Conservation (phyloP, 2,888 invertebrate species). For the Cerceris rybyensis region DNA sequence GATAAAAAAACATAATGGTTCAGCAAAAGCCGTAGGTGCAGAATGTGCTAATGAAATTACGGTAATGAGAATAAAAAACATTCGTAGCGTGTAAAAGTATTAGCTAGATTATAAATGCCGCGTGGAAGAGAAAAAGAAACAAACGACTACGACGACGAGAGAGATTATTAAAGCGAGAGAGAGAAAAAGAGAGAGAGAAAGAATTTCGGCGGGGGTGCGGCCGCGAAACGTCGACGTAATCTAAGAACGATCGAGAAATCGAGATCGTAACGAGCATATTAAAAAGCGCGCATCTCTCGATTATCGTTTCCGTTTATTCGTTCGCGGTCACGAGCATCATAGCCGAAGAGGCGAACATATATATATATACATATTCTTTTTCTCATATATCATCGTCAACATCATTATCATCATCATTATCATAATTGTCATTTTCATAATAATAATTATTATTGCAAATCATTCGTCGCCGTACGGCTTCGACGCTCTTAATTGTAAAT, state of each 20-base stretch:
- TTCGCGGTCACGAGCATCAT: conserved; percentile 25
- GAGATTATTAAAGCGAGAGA: conserved; percentile 32
- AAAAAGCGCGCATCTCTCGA: conserved; percentile 37
- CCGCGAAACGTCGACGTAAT: conserved; percentile 35
- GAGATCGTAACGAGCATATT: conserved; percentile 54
- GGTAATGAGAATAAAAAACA: conserved; percentile 55
- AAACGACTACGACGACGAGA: conserved; percentile 51
- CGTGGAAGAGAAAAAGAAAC: conserved; percentile 14
- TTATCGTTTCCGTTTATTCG: conserved; percentile 22
- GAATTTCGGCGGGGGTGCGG: conserved; percentile 63
- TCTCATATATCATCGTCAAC: no score
- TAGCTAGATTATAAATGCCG: conserved; percentile 67
- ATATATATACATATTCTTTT: not conserved
- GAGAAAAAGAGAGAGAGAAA: conserved; percentile 24
- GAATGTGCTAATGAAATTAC: conserved; percentile 64
- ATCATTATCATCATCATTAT: no score
- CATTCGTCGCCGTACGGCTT: no score
- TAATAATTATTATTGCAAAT: no score
- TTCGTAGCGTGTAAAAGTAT: conserved; percentile 71
- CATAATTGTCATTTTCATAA: no score
- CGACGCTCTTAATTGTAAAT: no score
- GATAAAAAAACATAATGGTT: conserved; percentile 39
- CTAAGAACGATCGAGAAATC: conserved; percentile 50
- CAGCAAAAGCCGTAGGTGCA: conserved; percentile 54
- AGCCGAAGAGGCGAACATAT: conserved; percentile 22